A percentile compares a stretch with the other conserved stretches of the same genome.
phyloP scores from a whole-genome alignment of 2,113 vertebrate species.

The Marmota flaviventris region DNA sequence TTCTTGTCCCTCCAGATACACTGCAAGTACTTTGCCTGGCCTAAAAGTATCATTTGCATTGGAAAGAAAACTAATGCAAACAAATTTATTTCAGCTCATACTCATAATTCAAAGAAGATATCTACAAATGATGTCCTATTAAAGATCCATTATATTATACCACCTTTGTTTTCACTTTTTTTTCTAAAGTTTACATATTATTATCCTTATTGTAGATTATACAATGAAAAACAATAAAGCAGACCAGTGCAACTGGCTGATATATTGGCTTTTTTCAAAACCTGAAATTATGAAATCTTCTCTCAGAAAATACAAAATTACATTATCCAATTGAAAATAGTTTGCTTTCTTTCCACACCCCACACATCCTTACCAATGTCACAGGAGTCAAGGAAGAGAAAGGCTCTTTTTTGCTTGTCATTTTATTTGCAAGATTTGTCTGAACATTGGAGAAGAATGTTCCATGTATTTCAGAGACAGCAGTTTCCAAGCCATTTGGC shows the following conservation, averaged over 20 bases:
- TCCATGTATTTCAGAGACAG: slow-evolving; percentile 51
- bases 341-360: background rate
- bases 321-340: background rate
- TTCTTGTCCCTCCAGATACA: background rate
- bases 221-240: background rate
- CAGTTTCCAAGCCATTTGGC: slow-evolving; percentile 62
- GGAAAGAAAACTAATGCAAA: slow-evolving; percentile 54
- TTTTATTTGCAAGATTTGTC: slow-evolving; percentile 66
- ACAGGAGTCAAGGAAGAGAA: background rate
- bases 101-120: background rate
- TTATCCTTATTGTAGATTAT: background rate
- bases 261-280: background rate
- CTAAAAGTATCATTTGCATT: background rate
- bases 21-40: background rate
- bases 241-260: background rate
- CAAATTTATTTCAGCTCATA: background rate
- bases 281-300: background rate
- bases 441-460: slow-evolving; percentile 28
- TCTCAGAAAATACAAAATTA: slow-evolving; percentile 50
- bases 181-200: background rate
- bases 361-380: background rate
- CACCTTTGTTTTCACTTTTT: slow-evolving; percentile 46
- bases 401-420: background rate
- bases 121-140: background rate
- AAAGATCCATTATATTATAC: background rate